These are phyloP conservation scores for Enteromius radiatus DNA, from an alignment of 2,797 vertebrate species.

Conservation along the genomic window DNA sequence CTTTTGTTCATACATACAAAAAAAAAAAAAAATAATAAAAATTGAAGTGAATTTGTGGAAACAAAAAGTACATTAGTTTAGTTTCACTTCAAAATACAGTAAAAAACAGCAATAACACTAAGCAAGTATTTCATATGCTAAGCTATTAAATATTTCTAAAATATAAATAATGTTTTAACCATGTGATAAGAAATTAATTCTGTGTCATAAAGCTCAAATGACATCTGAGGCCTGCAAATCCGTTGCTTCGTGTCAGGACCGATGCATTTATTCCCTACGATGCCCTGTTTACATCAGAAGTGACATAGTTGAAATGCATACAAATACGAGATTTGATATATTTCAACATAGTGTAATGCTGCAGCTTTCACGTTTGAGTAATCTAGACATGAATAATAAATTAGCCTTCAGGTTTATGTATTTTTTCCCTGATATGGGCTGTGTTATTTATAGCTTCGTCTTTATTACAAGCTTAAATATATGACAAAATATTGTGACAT, in stretches of 20 bases:
- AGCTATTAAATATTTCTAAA: not conserved
- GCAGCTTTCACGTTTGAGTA: slow-evolving; percentile 69
- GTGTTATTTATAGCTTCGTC: slow-evolving; percentile 76
- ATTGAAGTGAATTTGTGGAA: not conserved
- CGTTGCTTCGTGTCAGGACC: not conserved
- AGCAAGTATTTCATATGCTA: not conserved
- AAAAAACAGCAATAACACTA: not conserved
- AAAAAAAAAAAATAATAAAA: not conserved
- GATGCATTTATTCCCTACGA: not conserved
- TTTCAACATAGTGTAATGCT: slow-evolving; percentile 50
- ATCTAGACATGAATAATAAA: slow-evolving; percentile 78
- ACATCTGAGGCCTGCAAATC: not conserved
- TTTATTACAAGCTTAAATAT: slow-evolving; percentile 73
- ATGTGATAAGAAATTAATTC: not conserved
- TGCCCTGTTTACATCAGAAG: slow-evolving; percentile 19
- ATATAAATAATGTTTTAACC: not conserved
- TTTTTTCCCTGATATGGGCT: slow-evolving; percentile 66
- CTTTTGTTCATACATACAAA: not conserved
- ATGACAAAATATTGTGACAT: slow-evolving; percentile 75
- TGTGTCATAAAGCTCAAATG: not conserved
- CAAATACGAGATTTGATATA: slow-evolving; percentile 58
- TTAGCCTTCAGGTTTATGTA: slow-evolving; percentile 75
- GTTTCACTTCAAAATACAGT: not conserved
- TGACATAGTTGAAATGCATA: slow-evolving; percentile 52
- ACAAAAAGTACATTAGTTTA: not conserved